Evolutionary conservation across 2,888 invertebrate species (phyloP), one percentile per base, ranked within the genome.

Genomic region (Andricus quercusramuli): DNA sequence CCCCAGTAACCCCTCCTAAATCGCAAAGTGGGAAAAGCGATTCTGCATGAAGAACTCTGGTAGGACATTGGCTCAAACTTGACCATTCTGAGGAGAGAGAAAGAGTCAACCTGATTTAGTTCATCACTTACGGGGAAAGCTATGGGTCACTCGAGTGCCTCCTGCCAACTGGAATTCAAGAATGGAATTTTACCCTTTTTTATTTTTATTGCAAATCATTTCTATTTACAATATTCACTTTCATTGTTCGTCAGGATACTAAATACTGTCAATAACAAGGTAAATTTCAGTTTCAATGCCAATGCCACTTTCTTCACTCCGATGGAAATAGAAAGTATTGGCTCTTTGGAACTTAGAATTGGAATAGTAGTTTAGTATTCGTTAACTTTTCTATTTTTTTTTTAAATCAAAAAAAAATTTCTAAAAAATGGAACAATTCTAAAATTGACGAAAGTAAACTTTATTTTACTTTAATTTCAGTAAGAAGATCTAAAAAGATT

Each of bases 101-200:
- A 90, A 90, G 89, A 90, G 87, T 87, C 86, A 90, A 89, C 90
- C 89, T 89, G 88, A 88, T 90, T 90, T 89, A 86, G 84, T 88
- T 90, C 90, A 89, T 89, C 86, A 87, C 86, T 88, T 86, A 86
- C 85, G 84, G 89, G 88, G 88, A 88, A 87, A 89, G 89, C 88
- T 90, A 86, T 86, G 85, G 86, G 84, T 84, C 87, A 85, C 80
- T 78, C 51, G 56, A 74, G 29, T 70, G 51, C 51, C 29, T 70
- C 22, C 47, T 51, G 74, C 51, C 22, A 22, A 17, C 74, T 74
- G 56, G 22, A 74, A 59, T 56, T 29, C 56, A 74, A 51, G n/a
- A 56, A 56, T 56, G n/a, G 29, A 6, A 51, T 6, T n/a, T 59
- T 22, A 56, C 37, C 20, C n/a, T 56, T 56, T 74, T 59, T 59